phyloP scores from a whole-genome alignment of 2,113 vertebrate genomes.

The Heteronetta atricapilla region DNA sequence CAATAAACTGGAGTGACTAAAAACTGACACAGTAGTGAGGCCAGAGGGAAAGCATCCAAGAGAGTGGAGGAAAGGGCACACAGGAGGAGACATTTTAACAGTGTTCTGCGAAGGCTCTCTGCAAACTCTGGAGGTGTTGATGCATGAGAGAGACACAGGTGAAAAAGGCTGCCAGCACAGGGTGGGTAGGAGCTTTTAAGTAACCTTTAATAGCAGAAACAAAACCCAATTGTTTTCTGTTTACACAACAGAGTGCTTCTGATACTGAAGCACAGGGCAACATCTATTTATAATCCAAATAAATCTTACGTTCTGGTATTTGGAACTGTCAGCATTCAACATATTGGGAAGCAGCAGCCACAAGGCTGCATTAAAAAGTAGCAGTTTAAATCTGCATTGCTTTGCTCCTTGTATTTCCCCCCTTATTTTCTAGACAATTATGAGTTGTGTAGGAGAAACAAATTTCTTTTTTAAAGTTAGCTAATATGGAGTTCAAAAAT shows the following conservation, averaged over 20 bases:
- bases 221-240: not conserved
- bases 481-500: not conserved
- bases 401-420: not conserved
- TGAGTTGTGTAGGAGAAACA: not conserved
- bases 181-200: not conserved
- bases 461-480: not conserved
- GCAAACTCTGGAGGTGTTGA: not conserved
- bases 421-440: not conserved
- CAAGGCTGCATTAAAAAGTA: not conserved
- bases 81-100: conserved; percentile 3
- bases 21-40: not conserved
- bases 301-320: conserved; percentile 59
- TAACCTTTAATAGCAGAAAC: not conserved
- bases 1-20: conserved; percentile 14
- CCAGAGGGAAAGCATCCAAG: conserved; percentile 35
- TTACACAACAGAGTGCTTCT: conserved; percentile 44
- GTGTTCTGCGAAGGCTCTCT: not conserved
- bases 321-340: conserved; percentile 22
- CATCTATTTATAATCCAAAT: conserved; percentile 70
- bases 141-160: not conserved
- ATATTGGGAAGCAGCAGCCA: conserved; percentile 6
- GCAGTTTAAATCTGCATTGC: not conserved
- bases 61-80: not conserved
- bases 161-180: not conserved
- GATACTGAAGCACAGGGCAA: conserved; percentile 44